Conservation (phyloP, 2,888 invertebrate species). For the Ischnus inquisitorius region DNA sequence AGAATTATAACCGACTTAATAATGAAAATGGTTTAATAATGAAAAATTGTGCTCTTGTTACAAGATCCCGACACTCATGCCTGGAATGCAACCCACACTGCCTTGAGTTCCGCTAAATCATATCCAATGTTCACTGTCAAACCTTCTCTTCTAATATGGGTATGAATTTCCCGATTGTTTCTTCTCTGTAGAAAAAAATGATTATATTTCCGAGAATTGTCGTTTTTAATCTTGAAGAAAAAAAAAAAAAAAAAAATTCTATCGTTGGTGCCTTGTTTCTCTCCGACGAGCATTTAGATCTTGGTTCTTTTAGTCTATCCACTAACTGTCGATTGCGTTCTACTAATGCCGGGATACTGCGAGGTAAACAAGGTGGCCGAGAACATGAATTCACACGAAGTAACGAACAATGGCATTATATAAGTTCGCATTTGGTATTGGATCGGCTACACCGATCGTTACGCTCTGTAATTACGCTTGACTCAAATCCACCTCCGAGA, state of each 20-base stretch:
- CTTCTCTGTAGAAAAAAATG: conserved; percentile 14
- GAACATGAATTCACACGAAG: background rate
- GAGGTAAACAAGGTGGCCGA: conserved; percentile 58
- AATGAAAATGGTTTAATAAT: conserved; percentile 39
- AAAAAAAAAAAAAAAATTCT: background rate
- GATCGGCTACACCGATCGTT: conserved; percentile 29
- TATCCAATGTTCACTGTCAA: conserved; percentile 79
- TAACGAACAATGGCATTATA: conserved; percentile 2
- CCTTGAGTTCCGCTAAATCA: conserved; percentile 79
- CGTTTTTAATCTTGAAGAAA: background rate
- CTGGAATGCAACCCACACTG: conserved; percentile 83
- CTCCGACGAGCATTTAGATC: conserved; percentile 7
- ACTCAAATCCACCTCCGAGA: conserved; percentile 13
- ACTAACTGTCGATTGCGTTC: conserved; percentile 39
- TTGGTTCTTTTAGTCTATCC: background rate
- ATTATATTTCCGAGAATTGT: background rate
- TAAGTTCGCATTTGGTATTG: conserved; percentile 3
- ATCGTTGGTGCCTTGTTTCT: conserved; percentile 45
- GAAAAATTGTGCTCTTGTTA: conserved; percentile 64
- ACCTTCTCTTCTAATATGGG: conserved; percentile 76
- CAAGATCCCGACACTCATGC: conserved; percentile 82
- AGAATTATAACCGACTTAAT: conserved; percentile 45
- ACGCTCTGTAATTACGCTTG: conserved; percentile 60
- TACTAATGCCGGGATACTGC: conserved; percentile 34
- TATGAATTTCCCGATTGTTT: conserved; percentile 66